Evolutionary conservation across 2,888 invertebrate species (phyloP), one percentile per base, ranked within the genome.

Genomic region (Microctonus hyperodae): DNA sequence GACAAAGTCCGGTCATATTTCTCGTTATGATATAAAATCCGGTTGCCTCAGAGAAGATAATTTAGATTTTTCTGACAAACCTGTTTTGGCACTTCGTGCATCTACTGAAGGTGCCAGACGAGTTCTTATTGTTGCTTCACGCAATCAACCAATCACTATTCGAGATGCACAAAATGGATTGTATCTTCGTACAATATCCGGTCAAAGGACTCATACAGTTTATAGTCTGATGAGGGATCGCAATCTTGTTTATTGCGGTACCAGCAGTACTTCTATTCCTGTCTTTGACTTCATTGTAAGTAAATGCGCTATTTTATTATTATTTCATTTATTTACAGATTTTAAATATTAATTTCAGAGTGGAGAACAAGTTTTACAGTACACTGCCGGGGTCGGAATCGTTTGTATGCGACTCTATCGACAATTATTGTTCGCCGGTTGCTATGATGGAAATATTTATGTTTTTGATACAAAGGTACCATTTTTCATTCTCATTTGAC

Each of bases 371-470:
- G 84, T 88, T 40, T 86, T 86, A n/a, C 84, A 86, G 40, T 88
- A 89, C 74, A 85, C 84, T 64, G 90, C 90, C 48, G 91, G 91
- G 51, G 90, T 90, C 77, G 92, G 92, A 16, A 90, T 91, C 56
- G 90, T 91, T 44, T 91, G 92, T 70, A 87, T 93, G 86, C 88
- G 89, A 67, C 85, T 90, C 59, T 86, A 87, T 51, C 87, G 88
- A 72, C 88, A 90, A 44, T 85, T 90, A 48, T 83, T 91, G 69
- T 86, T 89, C 83, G 90, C 91, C 51, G 92, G 92, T 72, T 93
- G 92, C 84, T 92, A 92, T 81, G 92, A 92, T 84, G 93, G 93
- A 69, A 90, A 88, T 79, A 89, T 93, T 74, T 93, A 92, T 81
- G 88, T 92, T 68, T 90, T 90, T 82, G 86, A 89, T 71, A 87